phyloP scores from a whole-genome alignment of 2,888 invertebrate genomes.

The Arge pagana region DNA sequence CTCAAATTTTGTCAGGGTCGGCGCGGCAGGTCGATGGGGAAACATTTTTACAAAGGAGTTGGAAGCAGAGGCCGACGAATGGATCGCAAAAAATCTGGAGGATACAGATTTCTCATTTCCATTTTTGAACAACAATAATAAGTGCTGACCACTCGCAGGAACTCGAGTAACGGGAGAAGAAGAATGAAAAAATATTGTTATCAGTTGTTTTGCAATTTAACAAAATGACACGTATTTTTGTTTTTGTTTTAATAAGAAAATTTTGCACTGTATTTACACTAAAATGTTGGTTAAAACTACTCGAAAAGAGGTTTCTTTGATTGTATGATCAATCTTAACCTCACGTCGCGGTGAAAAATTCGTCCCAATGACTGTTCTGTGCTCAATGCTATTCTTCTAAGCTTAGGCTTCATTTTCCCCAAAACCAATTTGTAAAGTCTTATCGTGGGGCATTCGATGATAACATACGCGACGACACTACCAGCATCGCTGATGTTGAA shows the following conservation, averaged over 20 bases:
- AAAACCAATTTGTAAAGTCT: conserved; percentile 70
- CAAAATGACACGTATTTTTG: too few species aligned
- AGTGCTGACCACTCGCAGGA: neutral
- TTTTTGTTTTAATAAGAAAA: conserved; percentile 20
- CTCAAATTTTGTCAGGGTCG: conserved; percentile 72
- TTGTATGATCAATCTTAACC: conserved; percentile 36
- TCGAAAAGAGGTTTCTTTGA: conserved; percentile 2
- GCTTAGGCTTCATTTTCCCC: conserved; percentile 69
- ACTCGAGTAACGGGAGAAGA: neutral
- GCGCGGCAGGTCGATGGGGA: conserved; percentile 72
- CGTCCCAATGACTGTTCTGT: conserved; percentile 44
- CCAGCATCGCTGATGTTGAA: conserved; percentile 65
- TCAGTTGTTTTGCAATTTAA: too few species aligned
- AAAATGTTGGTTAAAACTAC: conserved; percentile 22
- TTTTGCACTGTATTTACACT: conserved; percentile 12
- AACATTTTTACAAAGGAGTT: conserved; percentile 73
- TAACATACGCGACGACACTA: conserved; percentile 63
- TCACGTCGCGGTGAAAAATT: conserved; percentile 42
- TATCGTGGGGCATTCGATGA: conserved; percentile 67
- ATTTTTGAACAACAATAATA: conserved; percentile 24
- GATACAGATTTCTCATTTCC: conserved; percentile 68
- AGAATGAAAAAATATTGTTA: neutral
- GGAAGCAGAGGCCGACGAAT: conserved; percentile 67
- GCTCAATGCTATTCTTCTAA: conserved; percentile 67
- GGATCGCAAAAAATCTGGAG: conserved; percentile 70